Percentiles rank a stretch among this genome's conserved stretches.
These are phyloP conservation scores for Gobionotothen gibberifrons DNA, from an alignment of 2,797 vertebrate genomes.

Conservation along the genomic window DNA sequence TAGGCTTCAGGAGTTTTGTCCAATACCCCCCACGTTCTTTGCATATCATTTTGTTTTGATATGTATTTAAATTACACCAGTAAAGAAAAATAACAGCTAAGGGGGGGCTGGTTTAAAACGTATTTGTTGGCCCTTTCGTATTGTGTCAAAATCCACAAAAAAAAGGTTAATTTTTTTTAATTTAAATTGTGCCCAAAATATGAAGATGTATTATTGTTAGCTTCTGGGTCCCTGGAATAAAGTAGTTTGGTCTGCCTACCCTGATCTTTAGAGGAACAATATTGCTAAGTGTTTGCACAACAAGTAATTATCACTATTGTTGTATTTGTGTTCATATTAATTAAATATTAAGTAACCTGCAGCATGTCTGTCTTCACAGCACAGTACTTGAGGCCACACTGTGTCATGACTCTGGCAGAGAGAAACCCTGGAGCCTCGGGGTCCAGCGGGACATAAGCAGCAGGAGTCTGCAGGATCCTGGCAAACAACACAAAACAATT, in stretches of 20 bases:
- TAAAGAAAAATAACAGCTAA: neutral
- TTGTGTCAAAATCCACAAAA: neutral
- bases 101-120: too few species aligned
- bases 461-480: constrained; percentile 89
- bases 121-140: too few species aligned
- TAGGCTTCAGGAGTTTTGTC: too few species aligned
- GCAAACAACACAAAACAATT: neutral
- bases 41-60: neutral
- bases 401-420: constrained; percentile 85
- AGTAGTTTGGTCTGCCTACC: neutral
- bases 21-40: neutral
- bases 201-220: neutral
- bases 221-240: neutral
- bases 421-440: constrained; percentile 85
- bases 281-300: neutral
- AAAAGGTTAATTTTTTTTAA: neutral
- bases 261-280: neutral
- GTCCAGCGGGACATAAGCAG: constrained; percentile 92
- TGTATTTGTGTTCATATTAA: neutral
- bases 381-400: constrained; percentile 85
- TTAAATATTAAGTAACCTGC: constrained; percentile 73
- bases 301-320: neutral
- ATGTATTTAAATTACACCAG: neutral
- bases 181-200: neutral
- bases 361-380: constrained; percentile 88